Base-by-base conservation (phyloP, 2,113 vertebrate species). In the Nerophis ophidion region DNA sequence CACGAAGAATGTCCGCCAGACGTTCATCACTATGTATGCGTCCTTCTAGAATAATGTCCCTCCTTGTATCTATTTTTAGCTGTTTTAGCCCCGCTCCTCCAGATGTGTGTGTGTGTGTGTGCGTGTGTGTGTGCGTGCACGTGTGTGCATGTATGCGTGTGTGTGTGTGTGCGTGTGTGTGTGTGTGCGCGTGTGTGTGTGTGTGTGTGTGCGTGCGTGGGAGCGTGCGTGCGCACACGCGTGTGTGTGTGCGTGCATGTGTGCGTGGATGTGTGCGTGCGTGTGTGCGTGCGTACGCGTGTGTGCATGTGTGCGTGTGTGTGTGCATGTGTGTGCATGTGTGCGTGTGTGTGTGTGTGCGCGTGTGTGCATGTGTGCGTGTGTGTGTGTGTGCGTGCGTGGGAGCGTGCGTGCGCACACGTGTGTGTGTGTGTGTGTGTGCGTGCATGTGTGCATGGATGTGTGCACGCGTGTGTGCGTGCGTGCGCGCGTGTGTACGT, bases 61-160 rank as follows among this genome's bases (percentile, higher is more conserved):
- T 81, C 61, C 81, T 82, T 84, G 81, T 51, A 79, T 83, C 81
- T 85, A 81, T 83, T 85, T 71, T 81, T 80, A 79, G 83, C 75
- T 16, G 26, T 77, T 68, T 76, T 72, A 70, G 59, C 70, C 68
- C 14, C 79, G 70, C 70, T 74, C 61, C 65, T 61, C 65, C 68
- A 65, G 46, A 57, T 68, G 57, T 50, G 70, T 68, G 52, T 17
- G 42, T 74, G 51, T 59, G 33, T 13, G n/a, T 9, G 9, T 56
- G 63, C 69, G 54, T 46, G 62, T 51, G 40, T 33, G 61, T 19
- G 62, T 60, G 45, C 44, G 40, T 35, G 57, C 26, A 35, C 57
- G 64, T 70, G 55, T 54, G 56, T 68, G 58, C 59, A 52, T 68
- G 58, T 61, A 48, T 53, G 60, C 50, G 57, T 47, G 53, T 58